These are phyloP conservation scores for Pseudonaja textilis DNA, from an alignment of 2,113 vertebrate genomes.

Conservation along the genomic window DNA sequence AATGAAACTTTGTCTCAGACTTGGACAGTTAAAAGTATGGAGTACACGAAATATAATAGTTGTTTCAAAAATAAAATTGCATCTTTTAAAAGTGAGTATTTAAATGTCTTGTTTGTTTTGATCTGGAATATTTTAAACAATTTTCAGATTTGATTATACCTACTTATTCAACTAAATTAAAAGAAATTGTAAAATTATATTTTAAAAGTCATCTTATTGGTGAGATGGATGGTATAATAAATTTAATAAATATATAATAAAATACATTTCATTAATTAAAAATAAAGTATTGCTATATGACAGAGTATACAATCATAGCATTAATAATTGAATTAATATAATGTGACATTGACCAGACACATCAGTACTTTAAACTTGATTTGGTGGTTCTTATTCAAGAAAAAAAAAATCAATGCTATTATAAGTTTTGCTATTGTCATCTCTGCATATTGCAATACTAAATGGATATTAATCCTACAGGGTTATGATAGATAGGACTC, in stretches of 20 bases:
- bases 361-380: background rate
- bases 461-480: background rate
- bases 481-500: background rate
- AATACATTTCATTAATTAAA: background rate
- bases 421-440: background rate
- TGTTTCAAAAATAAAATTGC: background rate
- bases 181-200: background rate
- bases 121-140: background rate
- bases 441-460: background rate
- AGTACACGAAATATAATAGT: background rate
- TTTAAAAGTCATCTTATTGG: too few species aligned
- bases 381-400: background rate
- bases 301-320: background rate
- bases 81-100: background rate
- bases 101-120: background rate
- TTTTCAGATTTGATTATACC: background rate
- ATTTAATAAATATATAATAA: too few species aligned
- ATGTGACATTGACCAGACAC: background rate
- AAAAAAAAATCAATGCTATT: background rate
- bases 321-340: background rate
- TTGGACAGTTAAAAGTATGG: background rate
- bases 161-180: background rate
- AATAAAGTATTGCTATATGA: background rate
- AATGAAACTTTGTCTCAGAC: background rate
- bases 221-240: too few species aligned